Percentiles rank a stretch among this genome's conserved stretches.
Evolutionary conservation across 2,113 vertebrate species (phyloP).

Genomic region (Pelvicachromis taeniatus): DNA sequence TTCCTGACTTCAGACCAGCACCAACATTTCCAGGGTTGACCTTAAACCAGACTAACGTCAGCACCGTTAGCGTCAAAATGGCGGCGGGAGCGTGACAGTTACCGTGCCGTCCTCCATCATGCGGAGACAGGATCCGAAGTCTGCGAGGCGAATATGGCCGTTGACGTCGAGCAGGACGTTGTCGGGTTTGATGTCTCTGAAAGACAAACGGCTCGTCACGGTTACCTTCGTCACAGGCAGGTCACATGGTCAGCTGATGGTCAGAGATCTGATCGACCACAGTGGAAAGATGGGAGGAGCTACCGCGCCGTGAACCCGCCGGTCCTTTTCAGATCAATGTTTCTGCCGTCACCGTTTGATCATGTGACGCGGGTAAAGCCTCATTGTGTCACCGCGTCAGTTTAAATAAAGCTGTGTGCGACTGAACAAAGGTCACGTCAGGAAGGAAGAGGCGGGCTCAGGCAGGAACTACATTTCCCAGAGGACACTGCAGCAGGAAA

Average conservation of each 20-base stretch:
- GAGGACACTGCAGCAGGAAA: conserved; percentile 51
- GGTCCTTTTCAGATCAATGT: neutral
- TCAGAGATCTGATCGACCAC: neutral
- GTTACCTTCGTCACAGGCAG: neutral
- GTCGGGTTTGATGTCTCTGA: conserved; percentile 96
- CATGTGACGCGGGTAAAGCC: neutral
- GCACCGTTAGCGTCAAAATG: neutral
- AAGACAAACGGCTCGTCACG: neutral
- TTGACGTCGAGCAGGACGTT: conserved; percentile 94
- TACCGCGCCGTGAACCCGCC: neutral
- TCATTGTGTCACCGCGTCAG: neutral
- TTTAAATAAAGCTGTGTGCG: neutral
- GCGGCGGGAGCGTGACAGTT: conserved; percentile 2
- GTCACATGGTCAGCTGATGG: neutral
- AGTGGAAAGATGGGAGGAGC: neutral
- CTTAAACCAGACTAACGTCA: neutral
- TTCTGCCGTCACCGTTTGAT: neutral
- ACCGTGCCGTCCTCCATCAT: conserved; percentile 98
- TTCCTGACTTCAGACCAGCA: neutral
- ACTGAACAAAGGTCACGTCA: neutral
- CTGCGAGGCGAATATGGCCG: conserved; percentile 93
- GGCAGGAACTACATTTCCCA: conserved; percentile 43
- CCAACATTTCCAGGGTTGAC: neutral
- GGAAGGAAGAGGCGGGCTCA: conserved; percentile 43
- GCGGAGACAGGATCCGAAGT: conserved; percentile 95